Evolutionary conservation across 2,113 vertebrate genomes (phyloP).

Genomic region (Etheostoma spectabile): DNA sequence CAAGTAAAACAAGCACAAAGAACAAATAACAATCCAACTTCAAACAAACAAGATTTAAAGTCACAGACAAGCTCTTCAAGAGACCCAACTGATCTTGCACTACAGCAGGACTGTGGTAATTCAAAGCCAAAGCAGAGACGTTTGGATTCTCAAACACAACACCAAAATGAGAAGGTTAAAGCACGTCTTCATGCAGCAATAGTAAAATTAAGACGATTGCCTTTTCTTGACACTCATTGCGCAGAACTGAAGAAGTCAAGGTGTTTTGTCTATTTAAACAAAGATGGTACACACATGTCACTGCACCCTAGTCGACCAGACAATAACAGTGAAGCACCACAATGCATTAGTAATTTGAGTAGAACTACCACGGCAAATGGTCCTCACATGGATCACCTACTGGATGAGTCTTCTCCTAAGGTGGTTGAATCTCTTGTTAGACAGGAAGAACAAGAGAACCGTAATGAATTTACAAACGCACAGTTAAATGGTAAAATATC

Average conservation of each 20-base stretch:
- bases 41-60: background rate
- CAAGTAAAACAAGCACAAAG: background rate
- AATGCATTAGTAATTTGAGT: background rate
- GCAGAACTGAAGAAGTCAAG: slow-evolving; percentile 22
- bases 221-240: slow-evolving; percentile 39
- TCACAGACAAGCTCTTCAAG: background rate
- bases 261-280: slow-evolving; percentile 3
- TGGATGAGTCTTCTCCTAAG: slow-evolving; percentile 1
- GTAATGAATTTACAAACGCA: background rate
- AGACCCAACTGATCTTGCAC: background rate
- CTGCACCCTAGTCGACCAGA: background rate
- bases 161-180: background rate
- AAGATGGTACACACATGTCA: slow-evolving; percentile 5
- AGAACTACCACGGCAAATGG: background rate
- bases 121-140: slow-evolving; percentile 3
- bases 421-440: background rate
- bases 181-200: background rate
- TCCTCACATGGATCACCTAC: slow-evolving; percentile 1
- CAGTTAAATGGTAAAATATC: slow-evolving; percentile 9
- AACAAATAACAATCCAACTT: background rate
- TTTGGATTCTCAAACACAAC: slow-evolving; percentile 19
- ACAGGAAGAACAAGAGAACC: slow-evolving; percentile 8
- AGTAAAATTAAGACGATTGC: slow-evolving; percentile 48
- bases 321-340: background rate
- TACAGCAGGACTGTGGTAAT: slow-evolving; percentile 18